A percentile compares a stretch with the other conserved stretches of the same genome.
phyloP scores from a whole-genome alignment of 92 coral and sea anemone species.

The Heliopora coerulea region DNA sequence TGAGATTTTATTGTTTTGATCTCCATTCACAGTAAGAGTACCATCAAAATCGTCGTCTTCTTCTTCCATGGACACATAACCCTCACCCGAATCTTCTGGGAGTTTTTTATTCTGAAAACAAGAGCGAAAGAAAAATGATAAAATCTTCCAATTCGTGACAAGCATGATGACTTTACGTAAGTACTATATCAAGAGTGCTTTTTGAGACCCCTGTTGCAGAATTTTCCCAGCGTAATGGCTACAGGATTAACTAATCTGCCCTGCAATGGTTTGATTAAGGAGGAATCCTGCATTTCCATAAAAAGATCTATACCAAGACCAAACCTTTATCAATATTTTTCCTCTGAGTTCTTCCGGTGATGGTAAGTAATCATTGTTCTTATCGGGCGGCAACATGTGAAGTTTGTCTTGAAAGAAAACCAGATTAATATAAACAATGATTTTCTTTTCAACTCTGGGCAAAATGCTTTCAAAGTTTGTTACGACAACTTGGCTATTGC shows the following conservation, averaged over 20 bases:
- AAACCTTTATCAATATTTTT: constrained; percentile 85
- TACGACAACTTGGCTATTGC: not conserved
- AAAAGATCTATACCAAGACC: not conserved
- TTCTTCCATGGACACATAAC: constrained; percentile 93
- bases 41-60: constrained; percentile 74
- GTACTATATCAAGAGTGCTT: too few relatives aligned
- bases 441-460: not conserved
- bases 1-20: constrained; percentile 63
- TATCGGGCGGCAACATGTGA: constrained; percentile 76
- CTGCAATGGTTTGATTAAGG: too few relatives aligned
- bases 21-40: constrained; percentile 56
- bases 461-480: too few relatives aligned
- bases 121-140: not conserved
- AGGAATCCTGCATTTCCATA: too few relatives aligned
- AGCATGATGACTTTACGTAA: too few relatives aligned
- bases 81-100: constrained; percentile 67
- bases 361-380: constrained; percentile 72
- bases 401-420: constrained; percentile 60
- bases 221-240: too few relatives aligned
- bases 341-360: constrained; percentile 81
- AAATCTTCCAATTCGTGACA: not conserved
- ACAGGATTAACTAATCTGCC: too few relatives aligned
- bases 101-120: constrained; percentile 79
- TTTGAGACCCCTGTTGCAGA: too few relatives aligned
- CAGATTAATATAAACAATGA: not conserved